phyloP scores from a whole-genome alignment of 2,113 vertebrate species.

The Sturnira hondurensis region DNA sequence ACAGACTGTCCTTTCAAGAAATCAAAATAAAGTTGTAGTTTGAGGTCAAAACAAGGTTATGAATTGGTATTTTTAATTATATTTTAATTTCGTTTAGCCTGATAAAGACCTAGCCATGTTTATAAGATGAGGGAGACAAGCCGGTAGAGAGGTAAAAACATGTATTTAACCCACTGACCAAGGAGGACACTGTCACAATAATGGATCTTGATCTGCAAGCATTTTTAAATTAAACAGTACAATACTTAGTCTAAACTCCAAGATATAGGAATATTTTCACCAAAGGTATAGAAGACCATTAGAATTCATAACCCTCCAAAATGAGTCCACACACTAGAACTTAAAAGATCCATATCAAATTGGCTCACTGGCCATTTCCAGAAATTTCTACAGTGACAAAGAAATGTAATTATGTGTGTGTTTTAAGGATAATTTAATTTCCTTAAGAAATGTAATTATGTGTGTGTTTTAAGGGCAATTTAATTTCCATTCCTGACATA shows the following conservation, averaged over 20 bases:
- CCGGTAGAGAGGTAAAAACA: neutral
- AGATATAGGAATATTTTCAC: neutral
- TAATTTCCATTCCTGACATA: neutral
- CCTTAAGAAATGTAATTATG: neutral
- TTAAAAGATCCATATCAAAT: neutral
- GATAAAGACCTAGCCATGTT: neutral
- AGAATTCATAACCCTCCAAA: neutral
- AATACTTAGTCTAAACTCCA: neutral
- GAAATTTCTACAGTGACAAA: slow-evolving; percentile 13
- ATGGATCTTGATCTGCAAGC: neutral
- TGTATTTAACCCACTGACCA: neutral
- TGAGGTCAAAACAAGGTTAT: neutral
- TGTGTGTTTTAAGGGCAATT: neutral
- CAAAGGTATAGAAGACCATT: neutral
- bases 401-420: neutral
- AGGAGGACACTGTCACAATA: neutral
- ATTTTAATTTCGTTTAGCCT: slow-evolving; percentile 4
- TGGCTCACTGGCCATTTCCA: neutral
- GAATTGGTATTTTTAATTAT: neutral
- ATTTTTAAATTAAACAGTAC: neutral
- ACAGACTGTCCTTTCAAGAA: neutral
- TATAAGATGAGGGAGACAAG: neutral
- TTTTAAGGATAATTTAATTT: neutral
- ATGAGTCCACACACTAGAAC: neutral
- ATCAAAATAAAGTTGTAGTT: slow-evolving; percentile 22